Conservation (phyloP, 1,140 invertebrate species). For the Coboldia fuscipes region DNA sequence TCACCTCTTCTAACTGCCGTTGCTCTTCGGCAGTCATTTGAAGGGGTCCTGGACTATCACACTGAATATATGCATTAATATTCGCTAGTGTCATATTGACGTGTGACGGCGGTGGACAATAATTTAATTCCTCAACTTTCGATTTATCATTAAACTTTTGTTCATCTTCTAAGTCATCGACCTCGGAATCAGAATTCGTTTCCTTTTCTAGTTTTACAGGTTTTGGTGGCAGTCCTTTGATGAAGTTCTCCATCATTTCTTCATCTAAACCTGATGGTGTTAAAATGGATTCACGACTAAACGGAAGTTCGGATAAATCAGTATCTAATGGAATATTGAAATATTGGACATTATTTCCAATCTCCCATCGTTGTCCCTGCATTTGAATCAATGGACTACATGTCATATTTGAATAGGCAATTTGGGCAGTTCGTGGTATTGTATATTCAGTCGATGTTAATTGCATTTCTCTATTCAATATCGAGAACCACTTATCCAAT, state of each 20-base stretch:
- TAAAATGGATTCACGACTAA: slow-evolving; percentile 24
- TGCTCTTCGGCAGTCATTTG: slow-evolving; percentile 56
- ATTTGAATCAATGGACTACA: slow-evolving; percentile 25
- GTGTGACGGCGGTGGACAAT: slow-evolving; percentile 25
- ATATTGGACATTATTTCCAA: slow-evolving; percentile 31
- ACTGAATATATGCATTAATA: slow-evolving; percentile 37
- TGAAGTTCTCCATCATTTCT: slow-evolving; percentile 25
- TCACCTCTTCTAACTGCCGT: slow-evolving; percentile 46
- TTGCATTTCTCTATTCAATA: slow-evolving; percentile 16
- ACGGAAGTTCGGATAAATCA: slow-evolving; percentile 21
- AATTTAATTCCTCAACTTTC: too few relatives aligned
- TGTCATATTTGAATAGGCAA: slow-evolving; percentile 12
- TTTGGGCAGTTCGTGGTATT: slow-evolving; percentile 8
- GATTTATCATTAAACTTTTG: too few relatives aligned
- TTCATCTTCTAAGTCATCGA: not conserved
- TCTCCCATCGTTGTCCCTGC: slow-evolving; percentile 33
- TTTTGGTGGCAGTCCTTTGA: slow-evolving; percentile 6
- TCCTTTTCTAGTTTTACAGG: slow-evolving; percentile 1
- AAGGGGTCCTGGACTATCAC: slow-evolving; percentile 51
- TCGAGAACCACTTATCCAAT: slow-evolving; percentile 30
- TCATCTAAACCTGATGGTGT: slow-evolving; percentile 32
- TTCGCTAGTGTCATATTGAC: slow-evolving; percentile 27
- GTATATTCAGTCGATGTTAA: slow-evolving; percentile 11
- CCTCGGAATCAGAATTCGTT: slow-evolving; percentile 1
- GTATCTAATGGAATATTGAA: slow-evolving; percentile 29